Base-by-base conservation (phyloP, 2,797 vertebrate genomes). In the Sebastes iracundus region DNA sequence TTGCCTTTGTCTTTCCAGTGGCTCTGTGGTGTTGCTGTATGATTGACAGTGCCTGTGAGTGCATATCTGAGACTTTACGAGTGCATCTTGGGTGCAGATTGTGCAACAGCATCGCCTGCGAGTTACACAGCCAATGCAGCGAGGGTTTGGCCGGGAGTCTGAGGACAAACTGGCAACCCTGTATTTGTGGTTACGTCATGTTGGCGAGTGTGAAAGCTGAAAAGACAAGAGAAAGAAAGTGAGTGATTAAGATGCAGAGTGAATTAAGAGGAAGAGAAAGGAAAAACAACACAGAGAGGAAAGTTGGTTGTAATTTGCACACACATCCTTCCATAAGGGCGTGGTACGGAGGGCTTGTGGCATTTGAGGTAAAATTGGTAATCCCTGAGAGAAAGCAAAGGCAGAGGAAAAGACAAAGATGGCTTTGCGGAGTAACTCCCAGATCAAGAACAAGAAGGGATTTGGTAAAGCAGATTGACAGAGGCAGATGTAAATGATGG, bases 401-500 rank as follows among this genome's bases (percentile, higher is more conserved):
- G 53, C 11, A 42, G 30, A 67, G 60, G 46, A 20, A 61, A 67
- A 74, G 56, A 82, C 52, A 75, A 71, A 73, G 72, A 61, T 18
- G 59, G 49, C 62, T 30, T 53, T 71, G 38, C 6, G 16, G 25
- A 62, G 56, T 14, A 68, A 80, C 27, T 79, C 74, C 30, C 65
- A 65, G 62, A 63, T 83, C 16, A 71, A 72, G 66, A 79, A 80
- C 74, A 65, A 81, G 71, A 25, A 4, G 64, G 53, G 82, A 53
- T 85, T 86, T 77, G 1, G 3, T 60, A 12, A 62, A 61, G 38
- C 73, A 85, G 86, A 92, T 75, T 72, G 87, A 93, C 77, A 16
- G 84, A 88, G 59, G 77, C 88, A 92, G 86, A 88, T 89, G 89
- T 55, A 82, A 87, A 74, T 35, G 69, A 65, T 20, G 82, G 85